Evolutionary conservation across 2,113 vertebrate species (phyloP).

Genomic region (Otis tarda): DNA sequence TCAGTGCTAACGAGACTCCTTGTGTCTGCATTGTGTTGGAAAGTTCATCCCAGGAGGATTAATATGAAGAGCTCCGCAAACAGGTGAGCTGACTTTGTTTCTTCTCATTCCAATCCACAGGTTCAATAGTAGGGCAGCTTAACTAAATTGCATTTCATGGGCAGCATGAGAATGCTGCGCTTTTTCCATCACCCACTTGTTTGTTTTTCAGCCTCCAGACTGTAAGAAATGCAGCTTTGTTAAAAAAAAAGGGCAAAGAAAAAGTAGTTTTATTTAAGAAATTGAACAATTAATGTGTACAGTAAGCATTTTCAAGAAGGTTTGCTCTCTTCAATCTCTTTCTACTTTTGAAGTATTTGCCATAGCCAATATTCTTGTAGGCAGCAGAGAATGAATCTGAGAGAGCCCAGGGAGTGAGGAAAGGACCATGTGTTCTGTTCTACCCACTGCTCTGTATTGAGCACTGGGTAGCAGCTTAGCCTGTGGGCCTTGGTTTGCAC

Average conservation of each 20-base stretch:
- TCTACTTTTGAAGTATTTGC: background rate
- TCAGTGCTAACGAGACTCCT: background rate
- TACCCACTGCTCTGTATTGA: background rate
- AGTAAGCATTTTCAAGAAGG: background rate
- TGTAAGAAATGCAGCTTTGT: background rate
- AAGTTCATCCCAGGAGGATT: background rate
- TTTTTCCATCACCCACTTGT: background rate
- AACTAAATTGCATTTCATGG: background rate
- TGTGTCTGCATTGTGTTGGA: rapidly evolving
- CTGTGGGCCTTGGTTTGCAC: background rate
- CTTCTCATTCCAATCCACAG: background rate
- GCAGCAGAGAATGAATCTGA: background rate
- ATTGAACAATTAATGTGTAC: background rate
- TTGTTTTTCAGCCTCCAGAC: background rate
- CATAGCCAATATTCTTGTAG: background rate
- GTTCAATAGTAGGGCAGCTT: background rate
- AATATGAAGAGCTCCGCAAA: background rate
- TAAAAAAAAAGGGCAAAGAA: background rate
- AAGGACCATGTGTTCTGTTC: background rate
- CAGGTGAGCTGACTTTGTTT: background rate
- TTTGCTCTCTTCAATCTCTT: background rate
- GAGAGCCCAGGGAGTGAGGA: background rate
- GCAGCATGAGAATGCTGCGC: background rate
- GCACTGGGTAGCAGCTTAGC: background rate
- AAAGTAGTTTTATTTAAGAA: background rate